Percentiles rank a stretch among this genome's conserved stretches.
Evolutionary conservation across 2,113 vertebrate genomes (phyloP).

Genomic region (Corythornis vintsioides): DNA sequence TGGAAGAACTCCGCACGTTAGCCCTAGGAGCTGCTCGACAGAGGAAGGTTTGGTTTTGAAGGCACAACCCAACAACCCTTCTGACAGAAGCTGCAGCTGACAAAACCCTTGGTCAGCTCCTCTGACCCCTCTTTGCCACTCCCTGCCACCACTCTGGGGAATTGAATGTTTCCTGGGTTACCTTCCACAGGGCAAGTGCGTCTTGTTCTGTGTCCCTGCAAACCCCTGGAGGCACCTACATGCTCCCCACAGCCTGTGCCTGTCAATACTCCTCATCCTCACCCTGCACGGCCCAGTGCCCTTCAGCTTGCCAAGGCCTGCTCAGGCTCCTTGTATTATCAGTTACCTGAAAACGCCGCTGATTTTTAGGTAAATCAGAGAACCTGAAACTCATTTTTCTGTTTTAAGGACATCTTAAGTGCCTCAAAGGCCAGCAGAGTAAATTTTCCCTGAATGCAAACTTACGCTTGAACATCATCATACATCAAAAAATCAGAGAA

Average conservation of each 20-base stretch:
- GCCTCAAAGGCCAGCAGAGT: background rate
- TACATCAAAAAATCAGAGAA: background rate
- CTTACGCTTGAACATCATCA: background rate
- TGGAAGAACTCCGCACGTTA: background rate
- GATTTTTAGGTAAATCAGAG: background rate
- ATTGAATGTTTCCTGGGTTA: conserved; percentile 4
- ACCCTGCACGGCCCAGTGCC: background rate
- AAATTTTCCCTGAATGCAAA: background rate
- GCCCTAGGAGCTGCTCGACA: conserved; percentile 2
- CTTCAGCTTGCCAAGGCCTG: background rate
- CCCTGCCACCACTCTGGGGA: background rate
- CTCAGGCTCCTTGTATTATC: background rate
- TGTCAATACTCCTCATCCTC: background rate
- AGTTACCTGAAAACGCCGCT: background rate
- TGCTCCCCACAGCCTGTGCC: conserved; percentile 16
- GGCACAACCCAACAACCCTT: conserved; percentile 22
- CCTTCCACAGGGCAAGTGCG: background rate
- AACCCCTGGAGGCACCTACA: background rate
- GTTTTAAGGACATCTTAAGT: background rate
- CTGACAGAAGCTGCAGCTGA: conserved; percentile 37
- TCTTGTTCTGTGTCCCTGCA: background rate
- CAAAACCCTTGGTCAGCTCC: background rate
- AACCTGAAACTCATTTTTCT: background rate
- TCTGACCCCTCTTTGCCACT: background rate
- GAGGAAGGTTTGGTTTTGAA: conserved; percentile 33